Percentiles rank a stretch among this genome's conserved stretches.
phyloP scores from a whole-genome alignment of 2,888 invertebrate genomes.

The Dicyrtoma fusca region DNA sequence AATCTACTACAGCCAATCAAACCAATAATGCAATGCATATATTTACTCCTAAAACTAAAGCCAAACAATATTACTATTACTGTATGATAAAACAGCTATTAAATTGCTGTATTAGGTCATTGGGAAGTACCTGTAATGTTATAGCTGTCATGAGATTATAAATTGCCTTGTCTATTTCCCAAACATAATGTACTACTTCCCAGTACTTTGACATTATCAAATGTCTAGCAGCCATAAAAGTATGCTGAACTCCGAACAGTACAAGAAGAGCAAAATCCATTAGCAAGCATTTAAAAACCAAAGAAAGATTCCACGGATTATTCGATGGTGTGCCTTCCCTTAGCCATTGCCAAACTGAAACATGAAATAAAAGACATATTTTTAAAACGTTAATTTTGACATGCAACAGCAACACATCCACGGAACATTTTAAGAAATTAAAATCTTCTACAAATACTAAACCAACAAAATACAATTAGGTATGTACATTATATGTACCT shows the following conservation, averaged over 20 bases:
- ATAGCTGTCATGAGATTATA: slow-evolving; percentile 39
- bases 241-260: slow-evolving; percentile 39
- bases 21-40: neutral
- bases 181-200: slow-evolving; percentile 38
- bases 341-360: slow-evolving; percentile 7
- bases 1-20: neutral
- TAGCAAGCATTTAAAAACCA: neutral
- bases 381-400: neutral
- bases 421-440: too few species aligned
- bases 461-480: too few species aligned
- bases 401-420: neutral
- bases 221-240: slow-evolving; percentile 33
- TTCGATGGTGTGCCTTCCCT: too few species aligned
- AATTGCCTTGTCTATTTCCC: slow-evolving; percentile 44
- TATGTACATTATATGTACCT: too few species aligned
- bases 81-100: too few species aligned
- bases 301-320: neutral
- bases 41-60: neutral
- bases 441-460: too few species aligned
- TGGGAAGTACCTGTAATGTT: slow-evolving; percentile 35
- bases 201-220: slow-evolving; percentile 36
- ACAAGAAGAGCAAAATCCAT: slow-evolving; percentile 29
- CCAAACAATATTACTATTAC: neutral
- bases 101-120: neutral
- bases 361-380: neutral